Base-by-base conservation (phyloP, 1,140 invertebrate genomes). In the Venturia canescens region DNA sequence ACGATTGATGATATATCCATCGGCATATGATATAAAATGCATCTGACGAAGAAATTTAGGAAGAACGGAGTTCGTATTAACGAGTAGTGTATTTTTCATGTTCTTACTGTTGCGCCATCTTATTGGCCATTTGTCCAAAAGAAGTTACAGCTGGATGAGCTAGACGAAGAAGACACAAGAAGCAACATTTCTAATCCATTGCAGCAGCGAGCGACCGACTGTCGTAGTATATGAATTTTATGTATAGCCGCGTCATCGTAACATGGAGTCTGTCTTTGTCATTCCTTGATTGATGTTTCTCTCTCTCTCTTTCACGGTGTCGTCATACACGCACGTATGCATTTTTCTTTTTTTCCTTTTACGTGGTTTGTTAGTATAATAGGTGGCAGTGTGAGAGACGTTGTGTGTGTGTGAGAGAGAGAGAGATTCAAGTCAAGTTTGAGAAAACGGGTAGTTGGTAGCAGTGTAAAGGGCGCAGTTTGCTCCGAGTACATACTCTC, bases 381-480 rank as follows among this genome's bases (percentile, higher is more conserved):
- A 74, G 38, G 75, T 26, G 75, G 60, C 75, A 77, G 75, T 77
- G n/a, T 69, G 27, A 31, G 66, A 69, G 66, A 31, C n/a, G n/a
- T n/a, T n/a, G n/a, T n/a, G 60, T 60, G 26, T 63, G 72, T 21
- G 50, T 63, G 18, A 3, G 53, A 60, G n/a, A 13, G 21, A 69
- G 27, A 31, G 29, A 31, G 15, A 21, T 23, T 9, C 53, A n/a
- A 23, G 21, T n/a, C 13, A 9, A 18, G 13, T n/a, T n/a, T n/a
- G 21, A 53, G 21, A 57, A 57, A 57, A 57, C 21, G 31, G 57
- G 31, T 57, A 77, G 75, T 77, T 77, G 75, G 75, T 60, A 77
- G 75, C 75, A 77, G 75, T 77, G 75, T 60, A 77, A 77, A 77
- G 75, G 75, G 75, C 75, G 75, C 75, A 77, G 75, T 77, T n/a